phyloP scores from a whole-genome alignment of 2,888 invertebrate species.

The Mythimna lalbum region DNA sequence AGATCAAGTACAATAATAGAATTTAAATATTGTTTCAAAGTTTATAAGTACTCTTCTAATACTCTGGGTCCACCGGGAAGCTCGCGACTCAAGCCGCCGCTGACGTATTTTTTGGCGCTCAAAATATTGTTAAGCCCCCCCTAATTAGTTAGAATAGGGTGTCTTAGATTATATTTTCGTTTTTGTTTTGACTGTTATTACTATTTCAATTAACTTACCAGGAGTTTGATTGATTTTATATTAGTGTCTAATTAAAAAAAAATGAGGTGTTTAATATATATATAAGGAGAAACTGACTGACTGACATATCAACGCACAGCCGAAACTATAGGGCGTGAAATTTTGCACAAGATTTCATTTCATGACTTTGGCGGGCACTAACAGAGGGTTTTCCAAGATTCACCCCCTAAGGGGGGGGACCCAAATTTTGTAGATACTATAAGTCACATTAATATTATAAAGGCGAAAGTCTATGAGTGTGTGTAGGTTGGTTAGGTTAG shows the following conservation, averaged over 20 bases:
- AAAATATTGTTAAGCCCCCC: slow-evolving; percentile 23
- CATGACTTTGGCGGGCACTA: too few species aligned
- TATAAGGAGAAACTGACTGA: too few species aligned
- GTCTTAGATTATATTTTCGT: slow-evolving; percentile 18
- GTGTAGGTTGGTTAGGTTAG: too few species aligned
- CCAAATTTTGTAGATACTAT: too few species aligned
- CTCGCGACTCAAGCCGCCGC: slow-evolving; percentile 12
- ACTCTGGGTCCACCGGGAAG: slow-evolving; percentile 28
- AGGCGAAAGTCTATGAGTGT: too few species aligned
- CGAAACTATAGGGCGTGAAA: too few species aligned
- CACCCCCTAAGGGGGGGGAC: too few species aligned
- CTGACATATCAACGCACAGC: too few species aligned
- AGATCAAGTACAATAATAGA: slow-evolving; percentile 45
- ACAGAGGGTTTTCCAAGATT: too few species aligned
- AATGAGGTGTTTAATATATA: too few species aligned
- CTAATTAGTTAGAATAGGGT: slow-evolving; percentile 25
- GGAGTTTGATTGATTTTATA: neutral
- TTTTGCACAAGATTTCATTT: too few species aligned
- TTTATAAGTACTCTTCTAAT: slow-evolving; percentile 48
- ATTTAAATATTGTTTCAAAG: slow-evolving; percentile 56
- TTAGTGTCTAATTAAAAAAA: neutral
- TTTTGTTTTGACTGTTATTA: slow-evolving; percentile 17
- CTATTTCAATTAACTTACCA: neutral
- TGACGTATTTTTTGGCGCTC: slow-evolving; percentile 32
- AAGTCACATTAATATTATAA: too few species aligned